Base-by-base conservation (phyloP, 1,140 invertebrate genomes). In the Ctenoplectra terminalis region DNA sequence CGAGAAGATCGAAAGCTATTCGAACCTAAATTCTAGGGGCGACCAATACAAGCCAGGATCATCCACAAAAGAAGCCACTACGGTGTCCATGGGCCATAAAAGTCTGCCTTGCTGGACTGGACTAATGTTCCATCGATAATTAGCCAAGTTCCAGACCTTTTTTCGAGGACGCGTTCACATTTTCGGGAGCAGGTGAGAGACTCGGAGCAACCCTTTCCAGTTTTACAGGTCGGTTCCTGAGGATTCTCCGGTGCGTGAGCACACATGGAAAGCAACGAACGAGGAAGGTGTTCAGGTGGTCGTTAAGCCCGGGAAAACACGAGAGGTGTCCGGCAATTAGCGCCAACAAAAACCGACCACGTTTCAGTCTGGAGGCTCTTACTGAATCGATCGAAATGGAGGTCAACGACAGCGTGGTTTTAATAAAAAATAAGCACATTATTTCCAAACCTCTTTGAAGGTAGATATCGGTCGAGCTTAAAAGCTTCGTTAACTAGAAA, bases 241-340 rank as follows among this genome's bases (percentile, higher is more conserved):
- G 58, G 26, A 81, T 50, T 67, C 50, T 37, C 50, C n/a, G n/a
- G 31, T 17, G 31, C 29, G 56, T 23, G 64, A n/a, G 20, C 23
- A 8, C 7, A 26, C 54, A 20, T n/a, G 17, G 11, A 29, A 40
- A 71, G 8, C 8, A 40, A 31, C 11, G 34, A 50, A 29, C 56
- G 37, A 70, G 63, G 48, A 56, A 71, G 60, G 67, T 70, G 73
- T 84, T 84, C 78, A 75, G 29, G 52, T 66, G 78, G 82, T 84
- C 82, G 71, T 84, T 84, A 84, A 75, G 70, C 40, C 34, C 67
- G 56, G 78, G 71, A 87, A 82, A 79, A 69, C 84, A 67, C 69
- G 67, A 13, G 79, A 87, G 85, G 87, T 88, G 87, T 83, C 74
- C 52, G 61, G 83, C 83, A 87, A 88, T 88, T 88, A 88, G 70